Evolutionary conservation across 1,140 invertebrate species (phyloP), one percentile per base, ranked within the genome.

Genomic region (Heliconius nattereri): DNA sequence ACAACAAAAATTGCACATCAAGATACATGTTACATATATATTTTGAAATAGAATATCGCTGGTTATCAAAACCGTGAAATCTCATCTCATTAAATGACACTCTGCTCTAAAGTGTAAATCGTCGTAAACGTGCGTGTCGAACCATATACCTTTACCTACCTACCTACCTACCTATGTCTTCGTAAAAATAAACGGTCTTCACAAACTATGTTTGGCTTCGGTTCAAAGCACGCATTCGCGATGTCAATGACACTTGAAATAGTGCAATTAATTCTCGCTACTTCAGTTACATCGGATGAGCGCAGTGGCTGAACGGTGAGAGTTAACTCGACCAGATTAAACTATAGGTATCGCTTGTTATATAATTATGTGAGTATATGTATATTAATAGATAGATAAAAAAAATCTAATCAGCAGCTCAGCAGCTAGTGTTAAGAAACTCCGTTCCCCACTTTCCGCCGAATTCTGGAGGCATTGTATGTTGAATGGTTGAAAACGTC

Each of bases 221-320:
- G 81, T 85, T 86, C 85, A 86, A 86, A 81, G 83, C 80, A 86
- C 85, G 79, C 83, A 60, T 82, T 76, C 66, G 73, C 80, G 76
- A 78, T 78, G 84, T 85, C 84, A 85, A 86, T 79, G 85, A 86
- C 85, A 82, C 78, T 79, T 78, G 49, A 75, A 76, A 75, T 40
- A 23, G 79, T 80, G 81, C 78, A 82, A 82, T 82, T 82, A 82
- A 75, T 79, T 78, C 75, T 74, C 75, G 75, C 73, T 52, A 71
- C 79, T 76, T 57, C 75, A 73, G 75, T 80, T 80, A 76, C 72
- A 76, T 80, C 54, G 71, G 9, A n/a, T 11, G 71, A 35, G 35
- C 32, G 71, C 71, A 71, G 71, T n/a, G 16, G 32, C 19, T 71
- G 32, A 37, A 37, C 32, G 11, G 71, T n/a, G 3, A 71, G 32